Evolutionary conservation across 2,113 vertebrate species (phyloP).

Genomic region (Salvelinus namaycush): DNA sequence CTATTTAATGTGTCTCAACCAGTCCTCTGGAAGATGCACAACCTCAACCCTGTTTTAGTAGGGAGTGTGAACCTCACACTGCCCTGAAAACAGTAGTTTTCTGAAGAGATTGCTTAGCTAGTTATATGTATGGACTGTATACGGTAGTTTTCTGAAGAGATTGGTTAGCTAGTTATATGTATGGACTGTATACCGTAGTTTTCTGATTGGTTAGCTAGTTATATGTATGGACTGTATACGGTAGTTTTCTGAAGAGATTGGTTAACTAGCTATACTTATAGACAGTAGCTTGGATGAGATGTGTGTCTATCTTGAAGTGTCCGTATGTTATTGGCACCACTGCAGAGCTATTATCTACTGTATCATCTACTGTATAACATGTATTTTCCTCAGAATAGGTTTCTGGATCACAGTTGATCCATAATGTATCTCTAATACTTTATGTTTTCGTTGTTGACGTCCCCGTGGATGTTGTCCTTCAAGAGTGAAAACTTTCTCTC

Average conservation of each 20-base stretch:
- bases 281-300: no score
- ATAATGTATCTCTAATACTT: constrained; percentile 24
- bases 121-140: no score
- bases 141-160: no score
- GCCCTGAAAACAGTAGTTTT: no score
- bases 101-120: no score
- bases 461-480: constrained; percentile 15
- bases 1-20: no score
- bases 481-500: constrained; percentile 18
- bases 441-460: background rate
- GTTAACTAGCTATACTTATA: no score
- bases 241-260: background rate
- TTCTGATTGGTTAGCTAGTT: background rate
- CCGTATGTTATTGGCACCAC: background rate
- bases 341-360: background rate
- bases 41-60: no score
- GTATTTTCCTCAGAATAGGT: background rate
- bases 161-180: no score
- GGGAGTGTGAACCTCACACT: no score
- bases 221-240: background rate
- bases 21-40: no score
- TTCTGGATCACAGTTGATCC: constrained; percentile 47
- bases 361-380: background rate
- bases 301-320: background rate
- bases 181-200: no score